Conservation (phyloP, 2,888 invertebrate genomes). For the Plusia festucae region DNA sequence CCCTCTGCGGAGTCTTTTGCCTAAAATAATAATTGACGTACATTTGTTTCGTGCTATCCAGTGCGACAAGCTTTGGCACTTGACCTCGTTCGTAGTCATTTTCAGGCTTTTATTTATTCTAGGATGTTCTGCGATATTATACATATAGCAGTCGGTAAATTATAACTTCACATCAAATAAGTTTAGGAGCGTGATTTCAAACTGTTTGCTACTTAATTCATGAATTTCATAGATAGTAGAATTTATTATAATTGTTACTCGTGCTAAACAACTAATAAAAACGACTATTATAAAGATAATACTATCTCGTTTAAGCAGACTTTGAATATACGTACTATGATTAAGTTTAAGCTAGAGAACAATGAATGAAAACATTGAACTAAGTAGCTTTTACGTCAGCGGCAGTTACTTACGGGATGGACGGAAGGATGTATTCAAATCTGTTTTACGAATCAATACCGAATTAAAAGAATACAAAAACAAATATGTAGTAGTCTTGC, state of each 20-base stretch:
- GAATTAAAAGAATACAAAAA: background rate
- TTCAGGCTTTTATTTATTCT: conserved; percentile 19
- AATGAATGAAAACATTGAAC: too few relatives aligned
- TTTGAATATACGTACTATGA: too few relatives aligned
- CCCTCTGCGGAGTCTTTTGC: background rate
- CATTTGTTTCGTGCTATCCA: conserved; percentile 3
- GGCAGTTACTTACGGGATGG: too few relatives aligned
- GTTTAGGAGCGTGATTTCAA: conserved; percentile 9
- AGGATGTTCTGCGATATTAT: conserved; percentile 25
- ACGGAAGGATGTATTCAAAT: too few relatives aligned
- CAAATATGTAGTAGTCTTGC: background rate
- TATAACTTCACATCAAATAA: conserved; percentile 23
- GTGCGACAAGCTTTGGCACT: conserved; percentile 14
- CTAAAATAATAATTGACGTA: conserved; percentile 30
- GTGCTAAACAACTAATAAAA: too few relatives aligned
- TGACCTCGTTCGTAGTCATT: conserved; percentile 29
- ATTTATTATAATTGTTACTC: background rate
- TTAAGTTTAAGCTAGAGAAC: too few relatives aligned
- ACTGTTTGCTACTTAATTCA: background rate
- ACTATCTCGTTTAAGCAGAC: too few relatives aligned
- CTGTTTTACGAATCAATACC: too few relatives aligned
- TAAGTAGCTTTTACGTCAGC: too few relatives aligned
- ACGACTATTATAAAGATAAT: too few relatives aligned
- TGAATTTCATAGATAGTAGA: background rate
- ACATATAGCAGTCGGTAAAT: conserved; percentile 29